Percentiles rank a stretch among this genome's conserved stretches.
Evolutionary conservation across 2,888 invertebrate species (phyloP).

Genomic region (Tetheella fluctuosa): DNA sequence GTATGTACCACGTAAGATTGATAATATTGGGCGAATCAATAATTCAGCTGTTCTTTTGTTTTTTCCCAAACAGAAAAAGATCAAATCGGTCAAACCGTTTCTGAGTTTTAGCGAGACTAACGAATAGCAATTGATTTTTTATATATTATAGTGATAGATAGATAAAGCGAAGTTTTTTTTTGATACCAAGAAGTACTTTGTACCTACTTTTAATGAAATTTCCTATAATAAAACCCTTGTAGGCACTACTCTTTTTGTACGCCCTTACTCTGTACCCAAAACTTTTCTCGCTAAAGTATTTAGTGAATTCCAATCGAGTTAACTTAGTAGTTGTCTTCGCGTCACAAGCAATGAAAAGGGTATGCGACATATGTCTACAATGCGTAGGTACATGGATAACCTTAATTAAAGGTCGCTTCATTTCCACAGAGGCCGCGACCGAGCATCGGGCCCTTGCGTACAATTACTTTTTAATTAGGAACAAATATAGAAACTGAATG

Average conservation of each 20-base stretch:
- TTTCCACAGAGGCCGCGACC: constrained; percentile 50
- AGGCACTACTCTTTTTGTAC: neutral
- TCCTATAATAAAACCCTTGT: neutral
- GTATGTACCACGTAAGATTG: no score
- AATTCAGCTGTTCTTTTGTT: no score
- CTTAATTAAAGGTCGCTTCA: constrained; percentile 72
- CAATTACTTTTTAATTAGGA: constrained; percentile 72
- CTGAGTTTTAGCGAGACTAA: no score
- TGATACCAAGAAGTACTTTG: no score
- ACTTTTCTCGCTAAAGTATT: constrained; percentile 4
- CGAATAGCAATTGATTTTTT: no score
- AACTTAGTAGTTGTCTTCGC: constrained; percentile 18
- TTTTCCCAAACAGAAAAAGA: no score
- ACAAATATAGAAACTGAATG: constrained; percentile 52
- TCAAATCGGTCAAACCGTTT: no score
- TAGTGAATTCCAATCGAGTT: constrained; percentile 16
- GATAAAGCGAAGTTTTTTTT: no score
- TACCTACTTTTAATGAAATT: neutral
- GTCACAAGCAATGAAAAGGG: constrained; percentile 67
- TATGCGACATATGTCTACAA: constrained; percentile 54
- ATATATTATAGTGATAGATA: no score
- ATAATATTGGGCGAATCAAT: no score
- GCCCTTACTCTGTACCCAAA: no score
- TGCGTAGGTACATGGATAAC: constrained; percentile 37
- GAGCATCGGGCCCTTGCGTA: constrained; percentile 42